Conservation (phyloP, 2,797 vertebrate species). For the Malacoraja senta region DNA sequence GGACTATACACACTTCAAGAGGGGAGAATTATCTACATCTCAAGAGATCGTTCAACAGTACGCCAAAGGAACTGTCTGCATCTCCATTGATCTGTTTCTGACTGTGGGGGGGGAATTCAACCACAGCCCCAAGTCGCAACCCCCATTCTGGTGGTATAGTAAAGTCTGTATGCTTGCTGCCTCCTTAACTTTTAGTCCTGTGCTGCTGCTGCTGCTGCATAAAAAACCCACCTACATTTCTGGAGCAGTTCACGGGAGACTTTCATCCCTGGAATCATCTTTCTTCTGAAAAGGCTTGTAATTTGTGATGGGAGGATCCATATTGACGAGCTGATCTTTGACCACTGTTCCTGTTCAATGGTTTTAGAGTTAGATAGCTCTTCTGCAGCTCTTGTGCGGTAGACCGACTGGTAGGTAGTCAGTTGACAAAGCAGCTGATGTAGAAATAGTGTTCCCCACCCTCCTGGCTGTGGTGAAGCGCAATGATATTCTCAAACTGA, state of each 20-base stretch:
- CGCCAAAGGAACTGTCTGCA: slow-evolving; percentile 17
- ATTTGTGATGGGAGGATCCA: background rate
- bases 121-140: background rate
- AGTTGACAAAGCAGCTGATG: background rate
- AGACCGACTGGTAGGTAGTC: background rate
- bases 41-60: slow-evolving; percentile 34
- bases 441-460: background rate
- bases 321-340: background rate
- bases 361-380: background rate
- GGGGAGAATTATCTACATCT: slow-evolving; percentile 17
- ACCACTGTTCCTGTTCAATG: background rate
- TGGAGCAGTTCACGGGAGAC: background rate
- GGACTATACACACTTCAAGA: slow-evolving; percentile 21
- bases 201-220: background rate
- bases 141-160: background rate
- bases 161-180: background rate
- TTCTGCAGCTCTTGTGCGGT: background rate
- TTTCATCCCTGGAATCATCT: background rate
- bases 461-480: background rate
- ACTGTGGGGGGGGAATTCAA: background rate
- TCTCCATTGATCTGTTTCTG: background rate
- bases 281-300: background rate
- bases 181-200: background rate
- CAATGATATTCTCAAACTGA: background rate
- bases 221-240: background rate